Evolutionary conservation across 2,797 vertebrate genomes (phyloP), one percentile per base, ranked within the genome.

Genomic region (Eulemur mongoz): DNA sequence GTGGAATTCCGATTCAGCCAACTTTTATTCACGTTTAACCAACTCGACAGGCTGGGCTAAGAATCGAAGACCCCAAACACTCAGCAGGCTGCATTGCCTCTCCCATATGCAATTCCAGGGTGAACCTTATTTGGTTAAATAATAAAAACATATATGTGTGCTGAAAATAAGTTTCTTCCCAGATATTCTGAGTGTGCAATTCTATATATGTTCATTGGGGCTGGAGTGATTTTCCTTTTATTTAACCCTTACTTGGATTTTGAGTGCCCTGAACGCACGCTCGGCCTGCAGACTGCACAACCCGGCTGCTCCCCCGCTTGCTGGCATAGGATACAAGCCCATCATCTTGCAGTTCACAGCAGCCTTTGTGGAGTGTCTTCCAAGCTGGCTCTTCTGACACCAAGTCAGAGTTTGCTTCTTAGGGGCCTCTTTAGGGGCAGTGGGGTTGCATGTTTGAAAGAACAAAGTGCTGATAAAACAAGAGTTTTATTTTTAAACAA

Each of bases 261-360:
- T 30, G 17, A 15, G 35, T 7, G 2, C 20, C 48, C n/a, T 4
- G 78, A n/a, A 48, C 45, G 6, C 18, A 0, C 0, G 1, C 32
- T n/a, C 7, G 0, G 30, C 27, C 70, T 7, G 15, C 12, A 20
- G 15, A 14, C 14, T 4, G 22, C 32, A 12, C 7, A 4, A 6
- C 22, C 63, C 0, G 0, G 22, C 4, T 4, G 43, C 88, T 40
- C 20, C 59, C 50, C 18, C 5, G 15, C n/a, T 32, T 4, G 7
- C 4, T 2, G 6, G 38, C 14, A 25, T 20, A 22, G 11, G 35
- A 3, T 30, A 5, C 43, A 52, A 10, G 2, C 32, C 61, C 1
- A 12, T 22, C 45, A 2, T 20, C 65, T 23, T 23, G 30, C 1
- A 7, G 45, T 57, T 45, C 65, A 2, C 9, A 7, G 50, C 2